Evolutionary conservation across 2,797 vertebrate genomes (phyloP).

Genomic region (Trematomus bernacchii): DNA sequence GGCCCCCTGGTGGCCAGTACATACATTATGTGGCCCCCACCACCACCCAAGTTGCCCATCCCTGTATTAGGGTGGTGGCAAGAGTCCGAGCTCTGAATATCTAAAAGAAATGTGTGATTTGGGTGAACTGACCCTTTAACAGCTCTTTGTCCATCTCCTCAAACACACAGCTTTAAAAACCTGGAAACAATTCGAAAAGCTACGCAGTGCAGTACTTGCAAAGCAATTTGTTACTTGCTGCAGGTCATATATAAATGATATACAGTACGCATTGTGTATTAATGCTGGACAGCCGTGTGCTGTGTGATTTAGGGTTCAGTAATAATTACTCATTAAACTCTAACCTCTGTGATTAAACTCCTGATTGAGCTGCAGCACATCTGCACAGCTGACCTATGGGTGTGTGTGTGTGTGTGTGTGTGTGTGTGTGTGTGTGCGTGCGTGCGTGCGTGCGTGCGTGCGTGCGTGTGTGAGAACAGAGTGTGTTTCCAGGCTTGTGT

Average conservation of each 20-base stretch:
- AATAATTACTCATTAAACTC: conserved; percentile 77
- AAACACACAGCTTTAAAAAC: conserved; percentile 27
- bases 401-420: conserved; percentile 11
- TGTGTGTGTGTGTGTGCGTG: not conserved
- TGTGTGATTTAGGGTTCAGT: conserved; percentile 72
- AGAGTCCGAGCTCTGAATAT: not conserved
- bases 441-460: not conserved
- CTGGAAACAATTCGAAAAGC: conserved; percentile 53
- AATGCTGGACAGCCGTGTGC: conserved; percentile 53
- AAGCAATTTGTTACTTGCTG: conserved; percentile 53
- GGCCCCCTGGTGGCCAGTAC: no score
- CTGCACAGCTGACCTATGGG: conserved; percentile 46
- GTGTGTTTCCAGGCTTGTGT: not conserved
- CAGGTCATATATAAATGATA: conserved; percentile 29
- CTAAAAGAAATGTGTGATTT: conserved; percentile 21
- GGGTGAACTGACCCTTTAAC: conserved; percentile 11
- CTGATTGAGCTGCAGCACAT: conserved; percentile 71
- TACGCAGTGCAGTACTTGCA: not conserved
- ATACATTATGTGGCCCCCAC: no score
- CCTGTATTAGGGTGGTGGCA: not conserved
- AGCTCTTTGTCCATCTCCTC: conserved; percentile 16
- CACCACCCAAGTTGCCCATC: no score
- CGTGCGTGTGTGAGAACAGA: not conserved
- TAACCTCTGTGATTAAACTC: conserved; percentile 74
- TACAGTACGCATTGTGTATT: conserved; percentile 29